Percentiles rank a stretch among this genome's conserved stretches.
phyloP scores from a whole-genome alignment of 2,113 vertebrate genomes.

The Acrocephalus kingi region DNA sequence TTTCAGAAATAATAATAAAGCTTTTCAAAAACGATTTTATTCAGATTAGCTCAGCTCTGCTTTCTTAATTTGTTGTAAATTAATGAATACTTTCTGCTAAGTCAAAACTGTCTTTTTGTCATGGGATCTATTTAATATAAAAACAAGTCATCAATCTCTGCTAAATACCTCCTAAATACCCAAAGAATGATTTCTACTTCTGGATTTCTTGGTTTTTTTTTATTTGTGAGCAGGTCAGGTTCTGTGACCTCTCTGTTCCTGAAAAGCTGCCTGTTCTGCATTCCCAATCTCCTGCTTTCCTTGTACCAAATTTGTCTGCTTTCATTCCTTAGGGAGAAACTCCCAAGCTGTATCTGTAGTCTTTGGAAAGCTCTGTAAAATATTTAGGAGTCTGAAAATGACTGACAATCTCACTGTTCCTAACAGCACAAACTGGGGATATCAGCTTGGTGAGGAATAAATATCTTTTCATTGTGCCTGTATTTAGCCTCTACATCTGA shows the following conservation, averaged over 20 bases:
- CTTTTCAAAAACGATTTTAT: background rate
- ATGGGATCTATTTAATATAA: background rate
- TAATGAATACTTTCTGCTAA: background rate
- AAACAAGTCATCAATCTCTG: background rate
- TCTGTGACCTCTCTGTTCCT: background rate
- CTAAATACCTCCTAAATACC: background rate
- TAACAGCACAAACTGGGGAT: background rate
- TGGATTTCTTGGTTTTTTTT: background rate
- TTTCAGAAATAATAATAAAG: background rate
- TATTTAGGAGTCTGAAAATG: background rate
- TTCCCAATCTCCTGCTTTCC: background rate
- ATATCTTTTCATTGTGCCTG: background rate
- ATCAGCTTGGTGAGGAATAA: background rate
- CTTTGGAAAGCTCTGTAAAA: constrained; percentile 17
- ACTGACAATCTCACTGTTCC: background rate
- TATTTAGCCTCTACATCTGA: background rate
- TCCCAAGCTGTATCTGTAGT: background rate
- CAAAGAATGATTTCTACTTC: background rate
- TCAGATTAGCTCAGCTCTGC: background rate
- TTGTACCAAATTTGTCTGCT: background rate
- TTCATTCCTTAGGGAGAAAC: background rate
- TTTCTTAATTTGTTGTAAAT: background rate
- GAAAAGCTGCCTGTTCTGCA: background rate
- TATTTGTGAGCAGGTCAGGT: background rate
- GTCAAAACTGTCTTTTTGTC: background rate